phyloP scores from a whole-genome alignment of 2,113 vertebrate genomes.

The Cacatua alba region DNA sequence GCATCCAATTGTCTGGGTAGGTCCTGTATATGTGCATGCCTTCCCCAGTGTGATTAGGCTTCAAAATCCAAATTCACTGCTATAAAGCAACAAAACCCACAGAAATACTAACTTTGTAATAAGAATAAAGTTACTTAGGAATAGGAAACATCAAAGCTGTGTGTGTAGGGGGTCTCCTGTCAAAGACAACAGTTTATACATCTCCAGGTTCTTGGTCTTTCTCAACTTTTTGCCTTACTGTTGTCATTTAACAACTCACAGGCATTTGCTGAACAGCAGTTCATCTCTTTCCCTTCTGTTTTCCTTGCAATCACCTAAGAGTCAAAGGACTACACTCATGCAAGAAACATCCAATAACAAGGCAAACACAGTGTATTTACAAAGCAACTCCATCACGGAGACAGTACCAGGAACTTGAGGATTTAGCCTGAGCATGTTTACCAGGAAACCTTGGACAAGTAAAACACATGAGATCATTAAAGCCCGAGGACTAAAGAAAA shows the following conservation, averaged over 20 bases:
- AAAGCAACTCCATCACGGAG: not conserved
- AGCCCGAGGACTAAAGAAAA: not conserved
- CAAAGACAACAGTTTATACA: not conserved
- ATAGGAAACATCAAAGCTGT: not conserved
- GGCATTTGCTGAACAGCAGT: not conserved
- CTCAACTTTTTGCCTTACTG: not conserved
- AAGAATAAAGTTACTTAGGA: not conserved
- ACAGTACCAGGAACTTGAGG: not conserved
- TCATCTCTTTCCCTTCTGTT: not conserved
- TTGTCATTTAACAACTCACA: not conserved
- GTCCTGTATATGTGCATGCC: not conserved
- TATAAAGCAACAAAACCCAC: not conserved
- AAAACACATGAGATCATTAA: not conserved
- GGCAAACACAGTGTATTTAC: not conserved
- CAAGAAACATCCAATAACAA: not conserved
- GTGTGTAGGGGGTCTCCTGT: rapidly evolving
- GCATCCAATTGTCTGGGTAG: not conserved
- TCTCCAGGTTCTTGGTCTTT: not conserved
- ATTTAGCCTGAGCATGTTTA: not conserved
- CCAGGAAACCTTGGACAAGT: not conserved
- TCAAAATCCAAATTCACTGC: not conserved
- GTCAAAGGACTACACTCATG: not conserved
- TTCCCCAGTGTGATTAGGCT: not conserved
- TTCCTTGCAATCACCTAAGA: not conserved
- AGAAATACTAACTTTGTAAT: not conserved